phyloP scores from a whole-genome alignment of 1,140 invertebrate genomes.

The Hormaphis cornu region DNA sequence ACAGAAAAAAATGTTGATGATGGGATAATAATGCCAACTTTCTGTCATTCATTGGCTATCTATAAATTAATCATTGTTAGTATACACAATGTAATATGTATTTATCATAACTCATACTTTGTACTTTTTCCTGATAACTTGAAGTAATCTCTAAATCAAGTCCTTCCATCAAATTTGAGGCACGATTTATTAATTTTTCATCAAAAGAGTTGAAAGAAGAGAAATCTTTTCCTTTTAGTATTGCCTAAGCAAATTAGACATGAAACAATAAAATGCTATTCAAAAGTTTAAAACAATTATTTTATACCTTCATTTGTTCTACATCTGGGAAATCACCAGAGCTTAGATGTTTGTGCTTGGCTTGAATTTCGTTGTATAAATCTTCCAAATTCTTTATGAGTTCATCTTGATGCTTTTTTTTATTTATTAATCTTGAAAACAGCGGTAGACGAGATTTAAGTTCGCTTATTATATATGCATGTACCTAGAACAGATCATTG shows the following conservation, averaged over 20 bases:
- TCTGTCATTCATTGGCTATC: too few relatives aligned
- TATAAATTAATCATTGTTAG: background rate
- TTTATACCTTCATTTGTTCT: slow-evolving; percentile 81
- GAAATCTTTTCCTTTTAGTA: slow-evolving; percentile 24
- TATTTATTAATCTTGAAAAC: slow-evolving; percentile 54
- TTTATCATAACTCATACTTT: slow-evolving; percentile 16
- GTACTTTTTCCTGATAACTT: background rate
- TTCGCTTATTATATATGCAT: slow-evolving; percentile 92
- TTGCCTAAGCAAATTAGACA: background rate
- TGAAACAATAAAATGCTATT: background rate
- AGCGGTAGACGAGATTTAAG: slow-evolving; percentile 46
- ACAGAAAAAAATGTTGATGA: too few relatives aligned
- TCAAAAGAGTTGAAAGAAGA: background rate
- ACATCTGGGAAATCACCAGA: slow-evolving; percentile 72
- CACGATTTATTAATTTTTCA: slow-evolving; percentile 9
- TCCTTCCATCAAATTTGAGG: slow-evolving; percentile 12
- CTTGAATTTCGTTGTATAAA: slow-evolving; percentile 15
- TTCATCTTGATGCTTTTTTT: slow-evolving; percentile 47
- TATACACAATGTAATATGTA: slow-evolving; percentile 38
- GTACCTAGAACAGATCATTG: slow-evolving; percentile 52
- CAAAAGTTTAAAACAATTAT: background rate
- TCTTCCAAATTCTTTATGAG: slow-evolving; percentile 26
- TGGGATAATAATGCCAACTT: background rate
- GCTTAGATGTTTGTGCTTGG: slow-evolving; percentile 40
- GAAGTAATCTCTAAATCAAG: background rate